Conservation (phyloP, 2,888 invertebrate genomes). For the Chymomyza procnemis region DNA sequence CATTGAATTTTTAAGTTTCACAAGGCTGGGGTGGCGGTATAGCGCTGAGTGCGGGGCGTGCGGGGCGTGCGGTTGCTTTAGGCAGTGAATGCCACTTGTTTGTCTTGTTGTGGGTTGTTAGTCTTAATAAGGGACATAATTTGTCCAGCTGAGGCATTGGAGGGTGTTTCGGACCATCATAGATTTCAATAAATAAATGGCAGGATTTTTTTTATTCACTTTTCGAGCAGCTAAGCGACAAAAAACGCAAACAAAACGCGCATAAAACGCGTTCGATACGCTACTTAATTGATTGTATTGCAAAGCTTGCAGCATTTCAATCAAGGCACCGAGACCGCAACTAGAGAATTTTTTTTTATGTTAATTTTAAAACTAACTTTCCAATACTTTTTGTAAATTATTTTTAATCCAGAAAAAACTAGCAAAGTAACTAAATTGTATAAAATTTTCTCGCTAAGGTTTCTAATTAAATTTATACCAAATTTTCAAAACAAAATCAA, state of each 20-base stretch:
- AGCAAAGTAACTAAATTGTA: too few relatives aligned
- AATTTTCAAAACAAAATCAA: too few relatives aligned
- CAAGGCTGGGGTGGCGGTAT: constrained; percentile 1
- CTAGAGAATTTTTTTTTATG: too few relatives aligned
- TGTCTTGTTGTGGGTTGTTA: constrained; percentile 68
- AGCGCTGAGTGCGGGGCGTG: constrained; percentile 8
- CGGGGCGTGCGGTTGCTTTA: constrained; percentile 13
- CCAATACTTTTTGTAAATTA: too few relatives aligned
- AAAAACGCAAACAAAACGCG: not conserved
- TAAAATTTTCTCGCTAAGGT: too few relatives aligned
- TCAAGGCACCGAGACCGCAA: too few relatives aligned
- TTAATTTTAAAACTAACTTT: too few relatives aligned
- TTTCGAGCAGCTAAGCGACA: constrained; percentile 7
- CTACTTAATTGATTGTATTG: too few relatives aligned
- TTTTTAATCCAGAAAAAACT: too few relatives aligned
- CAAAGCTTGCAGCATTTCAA: too few relatives aligned
- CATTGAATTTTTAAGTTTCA: constrained; percentile 12
- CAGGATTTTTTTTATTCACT: not conserved
- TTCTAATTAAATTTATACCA: too few relatives aligned
- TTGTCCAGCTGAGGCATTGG: constrained; percentile 3
- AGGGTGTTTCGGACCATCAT: not conserved
- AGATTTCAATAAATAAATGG: not conserved
- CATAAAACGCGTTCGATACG: not conserved
- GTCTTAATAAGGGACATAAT: constrained; percentile 64
- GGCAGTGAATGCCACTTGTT: constrained; percentile 36